These are phyloP conservation scores for Drosophila yakuba DNA, from an alignment of 1,140 invertebrate species.

Conservation along the genomic window DNA sequence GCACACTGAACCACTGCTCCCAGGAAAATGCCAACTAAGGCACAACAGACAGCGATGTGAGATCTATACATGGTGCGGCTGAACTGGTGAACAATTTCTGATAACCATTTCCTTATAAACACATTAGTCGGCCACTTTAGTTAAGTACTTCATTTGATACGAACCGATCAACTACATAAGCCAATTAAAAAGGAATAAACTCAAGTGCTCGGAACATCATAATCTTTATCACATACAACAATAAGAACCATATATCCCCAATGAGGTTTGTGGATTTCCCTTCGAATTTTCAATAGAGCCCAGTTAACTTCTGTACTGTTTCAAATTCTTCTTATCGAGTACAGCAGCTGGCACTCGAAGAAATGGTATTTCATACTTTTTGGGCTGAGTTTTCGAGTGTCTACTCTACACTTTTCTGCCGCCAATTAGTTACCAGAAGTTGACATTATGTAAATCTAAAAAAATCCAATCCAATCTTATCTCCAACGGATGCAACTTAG, in stretches of 20 bases:
- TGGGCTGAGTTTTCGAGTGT: neutral
- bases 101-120: slow-evolving; percentile 11
- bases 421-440: slow-evolving; percentile 21
- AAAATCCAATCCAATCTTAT: slow-evolving; percentile 17
- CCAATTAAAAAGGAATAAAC: slow-evolving; percentile 23
- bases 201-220: neutral
- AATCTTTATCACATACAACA: neutral
- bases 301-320: no score
- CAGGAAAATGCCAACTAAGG: slow-evolving; percentile 3
- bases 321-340: no score
- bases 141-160: slow-evolving; percentile 25
- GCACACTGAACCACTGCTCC: neutral
- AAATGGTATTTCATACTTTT: no score
- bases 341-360: no score
- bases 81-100: slow-evolving; percentile 9
- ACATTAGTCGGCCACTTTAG: neutral
- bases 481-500: slow-evolving; percentile 22
- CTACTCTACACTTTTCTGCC: slow-evolving; percentile 61
- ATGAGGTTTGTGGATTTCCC: neutral
- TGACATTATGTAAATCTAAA: slow-evolving; percentile 11
- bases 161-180: slow-evolving; percentile 7
- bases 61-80: slow-evolving; percentile 14
- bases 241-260: neutral
- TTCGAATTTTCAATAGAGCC: no score
- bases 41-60: neutral